A percentile compares a stretch with the other conserved stretches of the same genome.
phyloP scores from a whole-genome alignment of 2,888 invertebrate genomes.

The Ichneumoninae sp. region DNA sequence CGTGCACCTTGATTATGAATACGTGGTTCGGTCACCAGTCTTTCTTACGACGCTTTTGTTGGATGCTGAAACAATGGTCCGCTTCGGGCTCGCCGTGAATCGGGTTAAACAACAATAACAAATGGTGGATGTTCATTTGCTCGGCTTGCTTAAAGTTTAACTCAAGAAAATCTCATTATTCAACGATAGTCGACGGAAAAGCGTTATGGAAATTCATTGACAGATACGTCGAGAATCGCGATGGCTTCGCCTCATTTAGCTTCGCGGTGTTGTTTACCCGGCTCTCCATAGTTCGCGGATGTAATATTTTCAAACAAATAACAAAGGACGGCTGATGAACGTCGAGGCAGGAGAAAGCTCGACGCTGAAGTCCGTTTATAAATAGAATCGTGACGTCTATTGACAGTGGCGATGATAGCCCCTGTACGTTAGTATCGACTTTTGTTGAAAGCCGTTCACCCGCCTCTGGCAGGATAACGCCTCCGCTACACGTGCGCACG shows the following conservation, averaged over 20 bases:
- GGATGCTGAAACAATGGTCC: constrained; percentile 2
- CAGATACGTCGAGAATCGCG: constrained; percentile 10
- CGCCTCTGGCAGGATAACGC: not conserved
- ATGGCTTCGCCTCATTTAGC: constrained; percentile 11
- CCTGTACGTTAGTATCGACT: constrained; percentile 39
- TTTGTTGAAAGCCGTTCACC: constrained; percentile 16
- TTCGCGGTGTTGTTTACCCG: constrained; percentile 11
- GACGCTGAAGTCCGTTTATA: constrained; percentile 6
- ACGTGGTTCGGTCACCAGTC: constrained; percentile 12
- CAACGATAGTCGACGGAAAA: constrained; percentile 3
- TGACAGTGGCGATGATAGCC: constrained; percentile 46
- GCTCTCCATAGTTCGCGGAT: not conserved
- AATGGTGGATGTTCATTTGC: constrained; percentile 5
- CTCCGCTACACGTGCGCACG: not conserved
- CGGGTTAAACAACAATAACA: constrained; percentile 6
- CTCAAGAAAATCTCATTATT: constrained; percentile 54
- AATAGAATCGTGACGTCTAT: constrained; percentile 47
- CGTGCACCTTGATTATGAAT: constrained; percentile 48
- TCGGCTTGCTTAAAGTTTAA: constrained; percentile 36
- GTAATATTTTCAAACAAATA: constrained; percentile 23
- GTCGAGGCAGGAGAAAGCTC: not conserved
- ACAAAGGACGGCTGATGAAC: constrained; percentile 40
- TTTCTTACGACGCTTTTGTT: constrained; percentile 9
- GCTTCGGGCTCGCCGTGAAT: constrained; percentile 13
- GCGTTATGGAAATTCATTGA: constrained; percentile 50